Evolutionary conservation across 2,888 invertebrate genomes (phyloP), one percentile per base, ranked within the genome.

Genomic region (Perdita meconis): DNA sequence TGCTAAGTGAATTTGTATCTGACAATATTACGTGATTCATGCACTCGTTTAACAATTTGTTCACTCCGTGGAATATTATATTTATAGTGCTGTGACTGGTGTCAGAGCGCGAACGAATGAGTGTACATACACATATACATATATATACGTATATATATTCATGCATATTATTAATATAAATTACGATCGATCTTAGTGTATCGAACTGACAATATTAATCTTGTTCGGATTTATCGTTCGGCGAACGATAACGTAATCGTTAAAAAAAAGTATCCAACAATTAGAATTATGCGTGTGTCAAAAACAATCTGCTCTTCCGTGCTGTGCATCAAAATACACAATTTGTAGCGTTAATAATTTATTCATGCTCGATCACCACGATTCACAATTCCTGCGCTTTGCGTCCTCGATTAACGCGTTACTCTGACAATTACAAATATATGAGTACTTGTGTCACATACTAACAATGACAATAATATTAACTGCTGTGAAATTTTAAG

Each of bases 301-400:
- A 85, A n/a, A 84, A 72, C 63, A 78, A 85, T 79, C 76, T 78
- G 82, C 82, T 82, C 82, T 82, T 84, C 82, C 78, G 80, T 73
- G 80, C 65, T 82, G 65, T 78, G 75, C 82, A 78, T 82, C 61
- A 73, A 72, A 70, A 53, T 65, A 75, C 57, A 70, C 77, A 50
- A 84, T 19, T 59, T 55, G 19, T 61, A 71, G 51, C 26, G 50
- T 81, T 67, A 76, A 71, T 40, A 19, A 67, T 71, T 67, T 55
- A 55, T 59, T 38, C 64, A 56, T 24, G 24, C 61, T 70, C 64
- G 63, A 69, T 71, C 70, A 50, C 42, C n/a, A 36, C 55, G 70
- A 80, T 75, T 72, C 75, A 59, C 38, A 30, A 70, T 50, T 59
- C n/a, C 67, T 42, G 66, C 70, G 60, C 75, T 72, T 40, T 51